phyloP scores from a whole-genome alignment of 1,140 invertebrate genomes.

The Odontomachus brunneus region DNA sequence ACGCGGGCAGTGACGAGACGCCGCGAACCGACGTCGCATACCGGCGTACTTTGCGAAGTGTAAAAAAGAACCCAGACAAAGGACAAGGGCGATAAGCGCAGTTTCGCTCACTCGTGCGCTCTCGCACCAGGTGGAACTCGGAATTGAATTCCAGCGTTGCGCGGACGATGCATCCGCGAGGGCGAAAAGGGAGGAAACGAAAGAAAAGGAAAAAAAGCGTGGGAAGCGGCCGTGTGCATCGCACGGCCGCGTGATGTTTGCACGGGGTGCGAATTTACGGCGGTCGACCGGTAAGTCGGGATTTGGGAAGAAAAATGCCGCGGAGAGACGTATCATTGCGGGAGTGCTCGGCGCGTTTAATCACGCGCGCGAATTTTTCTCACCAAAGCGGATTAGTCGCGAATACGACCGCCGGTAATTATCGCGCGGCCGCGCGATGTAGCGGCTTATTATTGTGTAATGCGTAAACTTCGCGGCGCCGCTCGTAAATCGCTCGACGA shows the following conservation, averaged over 20 bases:
- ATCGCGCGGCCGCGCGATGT: slow-evolving; percentile 13
- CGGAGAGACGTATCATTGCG: slow-evolving; percentile 50
- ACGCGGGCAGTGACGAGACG: neutral
- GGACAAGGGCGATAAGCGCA: neutral
- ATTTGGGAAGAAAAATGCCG: slow-evolving; percentile 44
- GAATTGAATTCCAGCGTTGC: slow-evolving; percentile 21
- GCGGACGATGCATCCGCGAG: neutral
- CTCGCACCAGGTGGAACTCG: neutral
- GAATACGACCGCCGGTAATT: slow-evolving; percentile 23
- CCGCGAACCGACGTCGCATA: no score
- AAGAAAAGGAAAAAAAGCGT: no score
- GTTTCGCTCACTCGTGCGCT: no score
- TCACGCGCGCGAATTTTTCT: slow-evolving; percentile 52
- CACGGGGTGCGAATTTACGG: slow-evolving; percentile 26
- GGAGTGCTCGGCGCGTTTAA: slow-evolving; percentile 23
- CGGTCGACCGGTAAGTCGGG: slow-evolving; percentile 42
- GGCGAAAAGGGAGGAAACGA: no score
- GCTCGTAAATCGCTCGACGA: slow-evolving; percentile 26
- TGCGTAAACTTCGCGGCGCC: slow-evolving; percentile 18
- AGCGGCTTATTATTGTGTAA: slow-evolving; percentile 46
- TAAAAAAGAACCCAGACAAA: neutral
- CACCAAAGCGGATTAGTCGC: slow-evolving; percentile 47
- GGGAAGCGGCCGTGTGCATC: neutral
- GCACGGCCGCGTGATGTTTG: slow-evolving; percentile 12
- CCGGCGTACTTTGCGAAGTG: neutral